These are phyloP conservation scores for Tragopan temminckii DNA, from an alignment of 2,797 vertebrate genomes.

Conservation along the genomic window DNA sequence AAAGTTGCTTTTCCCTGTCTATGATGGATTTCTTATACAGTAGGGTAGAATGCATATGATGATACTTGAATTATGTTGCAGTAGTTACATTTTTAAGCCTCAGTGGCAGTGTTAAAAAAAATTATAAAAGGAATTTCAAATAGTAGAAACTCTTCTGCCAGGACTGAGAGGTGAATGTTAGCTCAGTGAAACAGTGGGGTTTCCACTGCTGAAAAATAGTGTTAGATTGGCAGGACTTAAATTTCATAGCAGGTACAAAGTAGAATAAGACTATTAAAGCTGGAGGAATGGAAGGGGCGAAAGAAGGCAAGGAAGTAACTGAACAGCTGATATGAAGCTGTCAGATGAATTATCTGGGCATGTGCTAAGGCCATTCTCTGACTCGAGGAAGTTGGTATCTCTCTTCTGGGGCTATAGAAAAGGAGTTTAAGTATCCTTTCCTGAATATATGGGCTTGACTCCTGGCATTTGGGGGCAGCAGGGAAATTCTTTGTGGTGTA, in stretches of 20 bases:
- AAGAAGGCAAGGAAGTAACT: slow-evolving; percentile 22
- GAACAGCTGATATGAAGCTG: slow-evolving; percentile 36
- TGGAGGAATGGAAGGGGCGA: not conserved
- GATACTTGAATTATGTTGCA: not conserved
- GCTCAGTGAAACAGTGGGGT: not conserved
- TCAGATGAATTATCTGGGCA: slow-evolving; percentile 52
- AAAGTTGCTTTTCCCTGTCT: not conserved
- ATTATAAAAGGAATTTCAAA: not conserved
- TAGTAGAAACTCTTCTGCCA: not conserved
- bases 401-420: slow-evolving; percentile 37
- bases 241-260: slow-evolving; percentile 2
- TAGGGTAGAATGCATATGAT: not conserved
- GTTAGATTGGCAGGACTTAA: not conserved
- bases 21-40: not conserved
- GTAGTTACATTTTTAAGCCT: not conserved
- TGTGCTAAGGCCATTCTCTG: slow-evolving; percentile 5
- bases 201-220: not conserved
- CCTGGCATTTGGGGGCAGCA: not conserved
- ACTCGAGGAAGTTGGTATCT: not conserved
- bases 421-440: not conserved
- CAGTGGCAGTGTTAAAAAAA: not conserved
- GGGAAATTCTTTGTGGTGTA: slow-evolving; percentile 30
- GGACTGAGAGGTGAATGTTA: not conserved
- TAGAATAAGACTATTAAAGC: slow-evolving; percentile 8
- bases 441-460: slow-evolving; percentile 22